A percentile compares a stretch with the other conserved stretches of the same genome.
phyloP scores from a whole-genome alignment of 2,888 invertebrate species.

The Ophion ellenae region DNA sequence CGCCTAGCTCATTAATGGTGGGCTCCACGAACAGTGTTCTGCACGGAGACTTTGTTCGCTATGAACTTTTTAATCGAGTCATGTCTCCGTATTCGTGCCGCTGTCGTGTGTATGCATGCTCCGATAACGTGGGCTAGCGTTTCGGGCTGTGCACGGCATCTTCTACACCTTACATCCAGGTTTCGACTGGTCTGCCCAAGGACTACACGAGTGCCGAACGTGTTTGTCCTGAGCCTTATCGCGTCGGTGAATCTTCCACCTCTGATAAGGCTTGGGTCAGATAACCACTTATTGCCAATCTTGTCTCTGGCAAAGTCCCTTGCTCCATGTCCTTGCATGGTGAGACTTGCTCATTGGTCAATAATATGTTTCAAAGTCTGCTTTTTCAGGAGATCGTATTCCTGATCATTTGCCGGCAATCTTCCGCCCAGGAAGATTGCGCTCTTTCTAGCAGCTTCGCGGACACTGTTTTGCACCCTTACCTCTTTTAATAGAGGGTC shows the following conservation, averaged over 20 bases:
- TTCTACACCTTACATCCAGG: no score
- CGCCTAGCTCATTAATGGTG: conserved; percentile 44
- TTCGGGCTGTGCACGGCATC: no score
- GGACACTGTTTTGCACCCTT: no score
- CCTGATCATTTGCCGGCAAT: no score
- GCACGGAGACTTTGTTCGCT: neutral
- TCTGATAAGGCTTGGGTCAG: conserved; percentile 26
- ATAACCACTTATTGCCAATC: conserved; percentile 63
- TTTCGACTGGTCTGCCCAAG: no score
- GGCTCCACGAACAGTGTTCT: conserved; percentile 29
- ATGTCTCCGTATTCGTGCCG: conserved; percentile 54
- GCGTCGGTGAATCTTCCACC: neutral
- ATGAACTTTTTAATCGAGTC: conserved; percentile 47
- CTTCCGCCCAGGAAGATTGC: no score
- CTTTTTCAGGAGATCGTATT: neutral
- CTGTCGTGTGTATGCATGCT: neutral
- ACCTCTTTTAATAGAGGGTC: no score
- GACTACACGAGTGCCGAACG: no score
- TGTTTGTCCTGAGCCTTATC: neutral
- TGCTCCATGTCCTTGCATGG: conserved; percentile 18
- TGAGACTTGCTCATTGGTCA: conserved; percentile 15
- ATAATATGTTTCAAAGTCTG: neutral
- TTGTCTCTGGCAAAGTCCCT: conserved; percentile 13
- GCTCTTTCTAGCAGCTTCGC: no score
- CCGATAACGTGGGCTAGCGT: no score